phyloP scores from a whole-genome alignment of 2,888 invertebrate species.

The Pristionchus exspectatus region DNA sequence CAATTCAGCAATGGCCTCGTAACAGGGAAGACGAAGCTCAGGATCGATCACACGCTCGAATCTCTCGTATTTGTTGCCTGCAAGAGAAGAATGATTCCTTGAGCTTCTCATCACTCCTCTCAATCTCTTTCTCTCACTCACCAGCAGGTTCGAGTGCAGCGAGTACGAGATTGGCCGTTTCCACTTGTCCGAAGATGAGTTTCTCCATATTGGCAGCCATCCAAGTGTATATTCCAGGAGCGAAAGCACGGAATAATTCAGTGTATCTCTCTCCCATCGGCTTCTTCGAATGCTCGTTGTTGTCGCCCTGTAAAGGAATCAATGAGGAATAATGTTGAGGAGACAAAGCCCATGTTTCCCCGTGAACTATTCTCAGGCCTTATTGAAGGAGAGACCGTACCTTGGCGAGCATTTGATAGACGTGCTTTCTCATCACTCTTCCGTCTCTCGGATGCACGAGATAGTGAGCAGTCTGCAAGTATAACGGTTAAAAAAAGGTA shows the following conservation, averaged over 20 bases:
- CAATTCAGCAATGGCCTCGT: conserved; percentile 71
- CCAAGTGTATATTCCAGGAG: conserved; percentile 69
- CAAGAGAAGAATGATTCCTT: conserved; percentile 46
- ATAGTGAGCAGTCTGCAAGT: conserved; percentile 89
- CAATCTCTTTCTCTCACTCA: conserved; percentile 28
- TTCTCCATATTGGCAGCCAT: conserved; percentile 75
- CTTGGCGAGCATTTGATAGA: conserved; percentile 41
- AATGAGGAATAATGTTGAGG: background rate
- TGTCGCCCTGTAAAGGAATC: conserved; percentile 50
- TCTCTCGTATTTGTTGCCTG: conserved; percentile 66
- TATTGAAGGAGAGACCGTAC: background rate
- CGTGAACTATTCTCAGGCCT: background rate
- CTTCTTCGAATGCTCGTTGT: conserved; percentile 62
- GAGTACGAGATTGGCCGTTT: conserved; percentile 60
- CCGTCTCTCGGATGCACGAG: conserved; percentile 89
- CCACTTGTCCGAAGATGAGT: conserved; percentile 68
- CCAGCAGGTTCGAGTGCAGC: conserved; percentile 61
- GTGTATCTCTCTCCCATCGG: conserved; percentile 59
- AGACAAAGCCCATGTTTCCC: background rate
- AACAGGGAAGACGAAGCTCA: conserved; percentile 66
- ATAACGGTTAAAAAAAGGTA: no score
- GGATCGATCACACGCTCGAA: conserved; percentile 68
- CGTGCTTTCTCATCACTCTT: conserved; percentile 88
- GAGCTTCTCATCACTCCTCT: background rate
- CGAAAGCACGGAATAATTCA: conserved; percentile 70